Base-by-base conservation (phyloP, 1,140 invertebrate species). In the Brachionus paranguensis region DNA sequence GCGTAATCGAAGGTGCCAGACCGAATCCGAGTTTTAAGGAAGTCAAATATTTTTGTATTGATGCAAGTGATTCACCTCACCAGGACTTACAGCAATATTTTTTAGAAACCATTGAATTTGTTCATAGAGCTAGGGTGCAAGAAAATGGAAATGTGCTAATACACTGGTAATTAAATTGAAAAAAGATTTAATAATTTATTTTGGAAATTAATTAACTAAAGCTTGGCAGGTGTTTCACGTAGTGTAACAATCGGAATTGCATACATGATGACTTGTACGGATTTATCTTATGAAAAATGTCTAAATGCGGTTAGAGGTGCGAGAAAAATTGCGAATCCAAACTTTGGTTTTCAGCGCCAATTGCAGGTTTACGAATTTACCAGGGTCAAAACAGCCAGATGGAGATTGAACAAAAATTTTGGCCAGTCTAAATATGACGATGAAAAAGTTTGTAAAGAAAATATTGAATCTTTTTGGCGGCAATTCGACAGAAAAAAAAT, bases 51-150 rank as follows among this genome's bases (percentile, higher is more conserved):
- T 91, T 97, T 17, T 97, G 95, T 88, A 95, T 98, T 70, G 92
- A 94, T 91, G 96, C 95, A 11, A 94, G 95, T 10, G 96, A 98
- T 89, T 94, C 93, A 11, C 95, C 95, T 0, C 93, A 95, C 87
- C 95, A 98, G 89, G 96, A 97, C 90, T 91, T 98, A 10, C 93
- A 93, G 12, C 95, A 96, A 89, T 96, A 94, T 90, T 97, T 98
- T 90, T 92, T 94, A 24, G 89, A 95, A 55, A 96, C 95, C 89
- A 97, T 96, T 90, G 95, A 98, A 87, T 98, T 98, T 87, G 98
- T 98, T 86, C 96, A 98, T 88, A 92, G 93, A 1, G 96, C 95
- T 1, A 60, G 78, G 37, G 90, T 96, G 74, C 90, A 95, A 0
- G 91, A 94, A 45, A 95, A 95, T 84, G 95, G 96, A 84, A 94